Conservation (phyloP, 2,888 invertebrate genomes). For the Sminthurides aquaticus region DNA sequence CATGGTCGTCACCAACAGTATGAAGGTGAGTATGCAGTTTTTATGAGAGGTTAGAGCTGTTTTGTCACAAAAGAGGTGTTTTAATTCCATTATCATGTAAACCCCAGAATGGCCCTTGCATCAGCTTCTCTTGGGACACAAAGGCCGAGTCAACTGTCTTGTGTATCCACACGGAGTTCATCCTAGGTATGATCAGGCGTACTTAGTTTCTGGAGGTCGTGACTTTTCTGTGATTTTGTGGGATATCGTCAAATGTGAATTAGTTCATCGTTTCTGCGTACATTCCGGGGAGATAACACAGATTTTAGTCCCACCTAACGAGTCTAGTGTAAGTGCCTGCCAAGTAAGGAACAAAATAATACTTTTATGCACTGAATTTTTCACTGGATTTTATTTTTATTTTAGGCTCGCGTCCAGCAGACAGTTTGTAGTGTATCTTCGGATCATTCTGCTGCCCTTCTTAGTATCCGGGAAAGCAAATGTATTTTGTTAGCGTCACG, state of each 20-base stretch:
- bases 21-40: slow-evolving; percentile 46
- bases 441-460: slow-evolving; percentile 91
- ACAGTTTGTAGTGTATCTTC: slow-evolving; percentile 94
- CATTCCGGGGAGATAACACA: slow-evolving; percentile 97
- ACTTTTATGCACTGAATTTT: background rate
- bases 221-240: slow-evolving; percentile 96
- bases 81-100: too few relatives aligned
- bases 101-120: slow-evolving; percentile 88
- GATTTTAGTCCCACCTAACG: slow-evolving; percentile 85
- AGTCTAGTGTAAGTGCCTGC: slow-evolving; percentile 61
- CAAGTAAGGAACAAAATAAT: too few relatives aligned
- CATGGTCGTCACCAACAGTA: slow-evolving; percentile 78
- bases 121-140: slow-evolving; percentile 79
- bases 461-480: slow-evolving; percentile 85
- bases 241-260: slow-evolving; percentile 82
- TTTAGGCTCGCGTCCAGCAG: slow-evolving; percentile 79
- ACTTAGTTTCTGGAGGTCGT: slow-evolving; percentile 90
- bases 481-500: slow-evolving; percentile 88
- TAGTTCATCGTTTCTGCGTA: slow-evolving; percentile 90
- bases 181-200: slow-evolving; percentile 75
- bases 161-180: slow-evolving; percentile 90
- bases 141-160: slow-evolving; percentile 86
- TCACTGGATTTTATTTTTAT: too few relatives aligned
- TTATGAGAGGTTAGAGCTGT: too few relatives aligned
- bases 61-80: too few relatives aligned